These are phyloP conservation scores for Schizothorax lantsangensis DNA, from an alignment of 2,797 vertebrate species.

Conservation along the genomic window DNA sequence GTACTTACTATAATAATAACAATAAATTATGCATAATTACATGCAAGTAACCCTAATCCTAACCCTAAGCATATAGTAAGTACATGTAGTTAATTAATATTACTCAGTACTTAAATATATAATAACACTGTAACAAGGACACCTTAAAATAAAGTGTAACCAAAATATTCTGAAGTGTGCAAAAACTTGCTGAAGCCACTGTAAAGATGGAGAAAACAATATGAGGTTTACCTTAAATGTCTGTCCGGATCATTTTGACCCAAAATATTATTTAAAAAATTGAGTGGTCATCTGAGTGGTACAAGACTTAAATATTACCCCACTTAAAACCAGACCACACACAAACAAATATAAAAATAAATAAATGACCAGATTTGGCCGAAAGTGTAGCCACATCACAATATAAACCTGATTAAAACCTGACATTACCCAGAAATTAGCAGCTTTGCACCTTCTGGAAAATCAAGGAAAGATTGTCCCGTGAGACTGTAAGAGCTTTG, in stretches of 20 bases:
- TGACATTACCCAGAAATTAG: too few species aligned
- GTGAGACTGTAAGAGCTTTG: slow-evolving; percentile 3
- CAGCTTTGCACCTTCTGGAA: background rate
- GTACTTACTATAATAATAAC: too few species aligned
- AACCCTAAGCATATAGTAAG: too few species aligned
- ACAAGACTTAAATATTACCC: background rate
- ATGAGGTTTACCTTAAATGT: background rate
- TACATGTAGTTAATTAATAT: too few species aligned
- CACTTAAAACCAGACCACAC: background rate
- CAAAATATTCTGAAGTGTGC: too few species aligned
- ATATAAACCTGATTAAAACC: background rate
- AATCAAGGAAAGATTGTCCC: slow-evolving; percentile 13
- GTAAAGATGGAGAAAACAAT: background rate
- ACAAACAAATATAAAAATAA: background rate
- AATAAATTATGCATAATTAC: too few species aligned
- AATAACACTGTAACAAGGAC: too few species aligned
- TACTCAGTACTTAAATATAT: too few species aligned
- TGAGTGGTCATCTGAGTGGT: background rate
- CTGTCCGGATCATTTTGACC: background rate
- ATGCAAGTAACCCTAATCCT: too few species aligned
- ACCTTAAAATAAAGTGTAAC: too few species aligned
- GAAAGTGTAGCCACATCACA: background rate
- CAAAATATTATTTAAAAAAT: background rate
- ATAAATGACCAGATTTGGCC: background rate
- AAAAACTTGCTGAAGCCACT: background rate